These are phyloP conservation scores for Hippoglossus hippoglossus DNA, from an alignment of 2,797 vertebrate genomes.

Conservation along the genomic window DNA sequence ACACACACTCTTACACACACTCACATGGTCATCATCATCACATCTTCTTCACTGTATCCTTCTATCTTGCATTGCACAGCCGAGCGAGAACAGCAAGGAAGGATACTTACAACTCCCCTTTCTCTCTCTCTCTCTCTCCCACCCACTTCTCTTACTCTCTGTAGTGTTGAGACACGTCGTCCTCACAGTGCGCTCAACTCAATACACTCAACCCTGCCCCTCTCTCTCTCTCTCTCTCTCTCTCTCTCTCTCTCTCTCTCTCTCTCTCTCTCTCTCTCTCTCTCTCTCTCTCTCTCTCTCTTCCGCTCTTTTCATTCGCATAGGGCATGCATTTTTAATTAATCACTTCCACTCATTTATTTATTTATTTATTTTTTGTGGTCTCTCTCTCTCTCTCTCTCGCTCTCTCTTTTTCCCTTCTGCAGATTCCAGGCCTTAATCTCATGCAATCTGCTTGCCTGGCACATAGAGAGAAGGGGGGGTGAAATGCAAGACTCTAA, in stretches of 20 bases:
- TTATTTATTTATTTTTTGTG: conserved; percentile 53
- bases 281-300: conserved; percentile 33
- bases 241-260: background rate
- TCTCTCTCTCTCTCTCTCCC: conserved; percentile 56
- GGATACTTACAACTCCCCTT: conserved; percentile 59
- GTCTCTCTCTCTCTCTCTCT: conserved; percentile 19
- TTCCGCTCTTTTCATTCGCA: conserved; percentile 56
- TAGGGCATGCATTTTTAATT: conserved; percentile 74
- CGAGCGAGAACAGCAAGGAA: conserved; percentile 41
- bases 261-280: conserved; percentile 21
- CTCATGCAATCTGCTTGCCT: conserved; percentile 79
- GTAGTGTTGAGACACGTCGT: conserved; percentile 80
- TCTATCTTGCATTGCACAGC: conserved; percentile 45
- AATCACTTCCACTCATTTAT: conserved; percentile 67
- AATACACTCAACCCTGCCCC: conserved; percentile 38
- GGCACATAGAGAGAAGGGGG: conserved; percentile 53
- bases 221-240: conserved; percentile 18
- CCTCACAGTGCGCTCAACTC: conserved; percentile 55
- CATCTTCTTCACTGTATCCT: conserved; percentile 40
- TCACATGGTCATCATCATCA: conserved; percentile 28
- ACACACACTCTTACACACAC: conserved; percentile 14
- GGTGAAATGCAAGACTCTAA: conserved; percentile 75
- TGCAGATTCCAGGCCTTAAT: conserved; percentile 74
- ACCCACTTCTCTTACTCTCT: conserved; percentile 77
- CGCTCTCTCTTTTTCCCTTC: background rate